These are phyloP conservation scores for Carduelis carduelis DNA, from an alignment of 2,797 vertebrate genomes.

Conservation along the genomic window DNA sequence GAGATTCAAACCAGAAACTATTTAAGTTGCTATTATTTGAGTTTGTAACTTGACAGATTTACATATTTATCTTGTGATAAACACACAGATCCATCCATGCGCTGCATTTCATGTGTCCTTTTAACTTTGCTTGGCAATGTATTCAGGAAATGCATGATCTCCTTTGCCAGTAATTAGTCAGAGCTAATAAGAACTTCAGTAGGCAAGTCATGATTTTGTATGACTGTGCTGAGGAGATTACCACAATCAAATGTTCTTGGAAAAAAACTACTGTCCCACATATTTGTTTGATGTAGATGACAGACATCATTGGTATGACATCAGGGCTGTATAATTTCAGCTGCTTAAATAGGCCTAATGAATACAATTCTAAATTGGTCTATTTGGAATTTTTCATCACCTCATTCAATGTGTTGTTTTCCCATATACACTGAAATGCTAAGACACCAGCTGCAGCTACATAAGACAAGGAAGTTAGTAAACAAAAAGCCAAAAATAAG, in stretches of 20 bases:
- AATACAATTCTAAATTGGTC: background rate
- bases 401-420: background rate
- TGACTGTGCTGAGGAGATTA: slow-evolving; percentile 24
- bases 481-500: background rate
- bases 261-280: background rate
- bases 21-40: background rate
- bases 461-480: background rate
- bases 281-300: slow-evolving; percentile 6
- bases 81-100: background rate
- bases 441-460: background rate
- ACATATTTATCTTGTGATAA: background rate
- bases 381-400: slow-evolving; percentile 1
- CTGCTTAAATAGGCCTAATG: slow-evolving; percentile 9
- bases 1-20: background rate
- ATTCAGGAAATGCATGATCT: slow-evolving; percentile 9
- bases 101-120: slow-evolving; percentile 14
- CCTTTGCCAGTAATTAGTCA: slow-evolving; percentile 55
- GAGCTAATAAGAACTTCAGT: slow-evolving; percentile 18
- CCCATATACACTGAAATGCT: slow-evolving; percentile 25
- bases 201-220: slow-evolving; percentile 36
- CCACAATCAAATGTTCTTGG: background rate
- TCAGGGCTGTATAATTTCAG: background rate
- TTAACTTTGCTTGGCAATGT: slow-evolving; percentile 12
- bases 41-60: background rate
- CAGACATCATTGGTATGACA: background rate